phyloP scores from a whole-genome alignment of 1,140 invertebrate species.

The Metopolophium dirhodum region DNA sequence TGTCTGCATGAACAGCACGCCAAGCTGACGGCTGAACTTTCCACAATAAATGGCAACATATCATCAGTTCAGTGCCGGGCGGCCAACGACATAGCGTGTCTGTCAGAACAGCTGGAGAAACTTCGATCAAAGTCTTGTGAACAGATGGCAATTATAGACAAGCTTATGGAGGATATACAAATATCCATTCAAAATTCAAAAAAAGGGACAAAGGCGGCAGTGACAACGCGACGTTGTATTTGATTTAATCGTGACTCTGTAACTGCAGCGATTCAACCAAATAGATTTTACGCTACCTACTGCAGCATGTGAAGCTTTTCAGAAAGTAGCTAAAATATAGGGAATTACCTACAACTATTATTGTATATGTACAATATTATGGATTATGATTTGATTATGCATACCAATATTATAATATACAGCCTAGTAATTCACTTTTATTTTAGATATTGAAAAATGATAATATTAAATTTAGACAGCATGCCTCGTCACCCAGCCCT shows the following conservation, averaged over 20 bases:
- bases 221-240: not conserved
- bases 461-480: too few species aligned
- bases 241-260: not conserved
- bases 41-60: not conserved
- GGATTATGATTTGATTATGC: too few species aligned
- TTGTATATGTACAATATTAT: too few species aligned
- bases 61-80: not conserved
- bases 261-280: not conserved
- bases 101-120: not conserved
- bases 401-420: too few species aligned
- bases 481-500: too few species aligned
- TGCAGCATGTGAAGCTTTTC: not conserved
- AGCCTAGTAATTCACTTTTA: too few species aligned
- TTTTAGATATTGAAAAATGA: too few species aligned
- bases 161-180: constrained; percentile 44
- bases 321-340: not conserved
- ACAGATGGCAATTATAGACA: constrained; percentile 17
- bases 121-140: not conserved
- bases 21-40: not conserved
- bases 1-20: not conserved
- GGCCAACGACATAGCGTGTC: not conserved
- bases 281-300: not conserved
- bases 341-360: too few species aligned
- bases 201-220: not conserved
- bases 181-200: constrained; percentile 9